A percentile compares a stretch with the other conserved stretches of the same genome.
Evolutionary conservation across 2,797 vertebrate species (phyloP).

Genomic region (Gymnothorax javanicus): DNA sequence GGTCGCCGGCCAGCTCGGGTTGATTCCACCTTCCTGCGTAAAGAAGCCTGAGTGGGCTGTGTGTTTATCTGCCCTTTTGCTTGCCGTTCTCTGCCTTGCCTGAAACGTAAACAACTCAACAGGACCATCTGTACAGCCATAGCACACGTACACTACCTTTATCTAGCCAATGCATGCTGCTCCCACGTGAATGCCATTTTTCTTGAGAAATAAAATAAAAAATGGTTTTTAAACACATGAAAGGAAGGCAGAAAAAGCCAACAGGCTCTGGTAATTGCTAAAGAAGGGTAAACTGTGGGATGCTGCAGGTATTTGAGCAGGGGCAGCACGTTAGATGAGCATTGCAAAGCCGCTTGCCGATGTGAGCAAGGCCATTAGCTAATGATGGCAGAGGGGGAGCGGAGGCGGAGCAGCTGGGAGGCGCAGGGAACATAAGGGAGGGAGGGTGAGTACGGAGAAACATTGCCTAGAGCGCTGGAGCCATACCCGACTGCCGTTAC

Average conservation of each 20-base stretch:
- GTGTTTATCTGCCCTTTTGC: background rate
- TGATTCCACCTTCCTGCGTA: background rate
- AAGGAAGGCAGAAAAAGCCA: background rate
- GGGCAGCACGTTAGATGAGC: background rate
- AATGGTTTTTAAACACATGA: background rate
- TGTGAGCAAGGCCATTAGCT: background rate
- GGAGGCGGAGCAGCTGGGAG: background rate
- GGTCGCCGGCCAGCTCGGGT: background rate
- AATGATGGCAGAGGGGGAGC: constrained; percentile 34
- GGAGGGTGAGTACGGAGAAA: constrained; percentile 34
- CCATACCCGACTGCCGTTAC: constrained; percentile 40
- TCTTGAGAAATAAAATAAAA: constrained; percentile 10
- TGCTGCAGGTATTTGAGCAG: background rate
- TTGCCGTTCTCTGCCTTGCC: background rate
- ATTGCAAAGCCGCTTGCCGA: background rate
- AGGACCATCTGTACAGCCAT: background rate
- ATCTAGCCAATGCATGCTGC: background rate
- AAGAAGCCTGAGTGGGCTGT: background rate
- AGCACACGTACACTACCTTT: background rate
- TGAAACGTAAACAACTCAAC: background rate
- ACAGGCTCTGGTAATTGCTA: background rate
- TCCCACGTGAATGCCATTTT: background rate
- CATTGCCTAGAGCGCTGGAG: constrained; percentile 22
- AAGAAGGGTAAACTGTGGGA: background rate
- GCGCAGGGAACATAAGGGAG: constrained; percentile 35